phyloP scores from a whole-genome alignment of 1,140 invertebrate species.

The Anadara kagoshimensis region DNA sequence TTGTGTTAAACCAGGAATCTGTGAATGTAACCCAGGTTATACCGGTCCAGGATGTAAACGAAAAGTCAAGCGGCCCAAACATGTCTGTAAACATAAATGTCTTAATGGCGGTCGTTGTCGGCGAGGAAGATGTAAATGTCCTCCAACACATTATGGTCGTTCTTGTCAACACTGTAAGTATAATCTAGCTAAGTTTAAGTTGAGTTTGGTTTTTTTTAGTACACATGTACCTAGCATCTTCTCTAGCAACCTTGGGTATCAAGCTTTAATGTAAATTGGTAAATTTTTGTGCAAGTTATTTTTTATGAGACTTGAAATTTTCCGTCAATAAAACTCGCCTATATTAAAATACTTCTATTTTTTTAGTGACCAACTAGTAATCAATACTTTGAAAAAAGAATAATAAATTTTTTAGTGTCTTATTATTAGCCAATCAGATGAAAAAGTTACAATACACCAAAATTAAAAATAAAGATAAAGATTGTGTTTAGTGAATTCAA shows the following conservation, averaged over 20 bases:
- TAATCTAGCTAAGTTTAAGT: not conserved
- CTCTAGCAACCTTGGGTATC: not conserved
- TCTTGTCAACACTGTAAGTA: slow-evolving; percentile 66
- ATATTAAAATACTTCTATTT: too few species aligned
- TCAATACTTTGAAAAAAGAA: too few species aligned
- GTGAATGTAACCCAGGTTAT: slow-evolving; percentile 66
- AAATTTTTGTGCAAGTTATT: slow-evolving; percentile 7
- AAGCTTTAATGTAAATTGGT: not conserved
- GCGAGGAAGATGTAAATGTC: slow-evolving; percentile 64
- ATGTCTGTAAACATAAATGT: slow-evolving; percentile 58
- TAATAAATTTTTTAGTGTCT: too few species aligned
- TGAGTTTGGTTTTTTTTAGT: not conserved
- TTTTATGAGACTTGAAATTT: too few species aligned
- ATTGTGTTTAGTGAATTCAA: too few species aligned
- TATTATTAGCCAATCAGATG: too few species aligned
- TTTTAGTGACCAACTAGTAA: too few species aligned
- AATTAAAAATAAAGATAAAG: too few species aligned
- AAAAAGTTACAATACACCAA: too few species aligned
- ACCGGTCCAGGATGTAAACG: slow-evolving; percentile 60
- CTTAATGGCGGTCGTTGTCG: slow-evolving; percentile 64
- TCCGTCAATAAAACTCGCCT: too few species aligned
- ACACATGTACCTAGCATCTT: not conserved
- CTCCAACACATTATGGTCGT: slow-evolving; percentile 52
- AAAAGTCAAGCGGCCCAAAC: slow-evolving; percentile 37
- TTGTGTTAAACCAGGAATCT: slow-evolving; percentile 66